Evolutionary conservation across 2,888 invertebrate species (phyloP).

Genomic region (Eupithecia abbreviata): DNA sequence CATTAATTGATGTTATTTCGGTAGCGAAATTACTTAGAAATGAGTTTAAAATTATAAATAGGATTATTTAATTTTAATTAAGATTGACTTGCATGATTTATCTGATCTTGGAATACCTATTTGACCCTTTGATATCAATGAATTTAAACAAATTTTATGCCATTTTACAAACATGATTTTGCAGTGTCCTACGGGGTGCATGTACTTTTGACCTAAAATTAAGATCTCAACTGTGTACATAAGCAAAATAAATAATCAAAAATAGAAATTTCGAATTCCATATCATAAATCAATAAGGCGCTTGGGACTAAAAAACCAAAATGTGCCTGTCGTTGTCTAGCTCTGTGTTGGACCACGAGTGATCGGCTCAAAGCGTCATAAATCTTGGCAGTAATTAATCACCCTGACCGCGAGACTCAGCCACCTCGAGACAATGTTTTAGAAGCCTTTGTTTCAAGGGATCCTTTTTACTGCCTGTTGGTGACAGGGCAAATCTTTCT

Average conservation of each 20-base stretch:
- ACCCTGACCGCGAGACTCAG: slow-evolving; percentile 51
- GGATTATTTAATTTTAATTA: too few relatives aligned
- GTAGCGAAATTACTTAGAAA: not conserved
- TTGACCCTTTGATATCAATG: too few relatives aligned
- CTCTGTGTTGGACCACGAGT: slow-evolving; percentile 49
- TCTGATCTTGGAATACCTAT: too few relatives aligned
- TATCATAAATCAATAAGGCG: slow-evolving; percentile 23
- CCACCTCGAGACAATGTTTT: slow-evolving; percentile 51
- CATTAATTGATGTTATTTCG: not conserved
- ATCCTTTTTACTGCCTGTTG: slow-evolving; percentile 25
- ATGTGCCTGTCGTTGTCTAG: slow-evolving; percentile 6
- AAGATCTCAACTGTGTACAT: too few relatives aligned
- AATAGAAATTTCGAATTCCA: slow-evolving; percentile 27
- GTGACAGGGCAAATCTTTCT: slow-evolving; percentile 11
- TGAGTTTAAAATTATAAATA: too few relatives aligned
- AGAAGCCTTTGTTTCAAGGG: slow-evolving; percentile 26
- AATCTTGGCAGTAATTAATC: slow-evolving; percentile 67
- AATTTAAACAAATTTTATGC: too few relatives aligned
- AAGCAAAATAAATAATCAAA: too few relatives aligned
- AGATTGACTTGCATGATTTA: too few relatives aligned
- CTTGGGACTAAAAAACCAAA: slow-evolving; percentile 1
- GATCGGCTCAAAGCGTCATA: slow-evolving; percentile 61
- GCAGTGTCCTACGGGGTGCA: too few relatives aligned
- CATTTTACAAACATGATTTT: too few relatives aligned
- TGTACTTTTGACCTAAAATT: too few relatives aligned